Conservation (phyloP, 2,113 vertebrate genomes). For the Podocnemis expansa region DNA sequence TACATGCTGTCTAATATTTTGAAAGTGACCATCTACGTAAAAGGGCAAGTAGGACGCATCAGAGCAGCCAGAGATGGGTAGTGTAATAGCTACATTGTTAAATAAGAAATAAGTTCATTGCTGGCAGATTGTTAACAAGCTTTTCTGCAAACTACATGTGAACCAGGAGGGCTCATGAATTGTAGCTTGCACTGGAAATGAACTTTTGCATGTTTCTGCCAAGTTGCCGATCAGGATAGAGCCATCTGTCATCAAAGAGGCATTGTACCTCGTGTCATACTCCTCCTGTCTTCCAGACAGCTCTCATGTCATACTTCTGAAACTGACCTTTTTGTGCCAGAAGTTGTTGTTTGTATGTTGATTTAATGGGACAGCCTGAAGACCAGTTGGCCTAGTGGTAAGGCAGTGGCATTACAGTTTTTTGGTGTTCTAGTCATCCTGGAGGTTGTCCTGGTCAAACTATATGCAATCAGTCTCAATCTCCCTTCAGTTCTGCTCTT, state of each 20-base stretch:
- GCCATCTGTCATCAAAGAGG: background rate
- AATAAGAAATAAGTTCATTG: background rate
- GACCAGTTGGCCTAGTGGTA: background rate
- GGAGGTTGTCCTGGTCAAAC: background rate
- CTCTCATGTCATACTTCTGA: background rate
- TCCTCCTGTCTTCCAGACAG: background rate
- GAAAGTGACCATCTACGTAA: background rate
- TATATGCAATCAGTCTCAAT: background rate
- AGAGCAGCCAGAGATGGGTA: background rate
- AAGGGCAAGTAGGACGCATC: background rate
- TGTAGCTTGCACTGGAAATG: background rate
- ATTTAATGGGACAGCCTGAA: background rate
- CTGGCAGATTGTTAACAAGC: background rate
- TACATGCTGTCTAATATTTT: background rate
- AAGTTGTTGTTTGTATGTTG: background rate
- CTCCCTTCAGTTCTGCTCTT: background rate
- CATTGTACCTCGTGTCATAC: background rate
- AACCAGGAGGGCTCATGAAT: background rate
- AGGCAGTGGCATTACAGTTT: background rate
- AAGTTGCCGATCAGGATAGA: background rate
- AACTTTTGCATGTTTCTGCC: background rate
- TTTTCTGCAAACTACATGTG: background rate
- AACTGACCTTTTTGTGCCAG: background rate
- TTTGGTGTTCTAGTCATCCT: background rate
- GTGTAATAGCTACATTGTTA: background rate